phyloP scores from a whole-genome alignment of 2,113 vertebrate species.

The Ivindomyrus marchei region DNA sequence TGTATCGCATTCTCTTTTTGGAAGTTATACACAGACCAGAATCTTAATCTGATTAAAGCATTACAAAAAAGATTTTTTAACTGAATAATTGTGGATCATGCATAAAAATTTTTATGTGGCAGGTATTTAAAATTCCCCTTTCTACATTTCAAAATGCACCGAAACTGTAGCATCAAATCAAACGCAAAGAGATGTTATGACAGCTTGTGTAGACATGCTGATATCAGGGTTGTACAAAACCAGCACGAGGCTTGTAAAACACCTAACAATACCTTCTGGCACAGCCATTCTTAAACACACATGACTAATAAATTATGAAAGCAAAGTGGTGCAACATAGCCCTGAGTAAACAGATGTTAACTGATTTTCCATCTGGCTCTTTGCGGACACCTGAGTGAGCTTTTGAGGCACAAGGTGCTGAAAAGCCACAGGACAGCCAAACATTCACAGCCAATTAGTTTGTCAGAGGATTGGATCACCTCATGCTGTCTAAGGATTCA shows the following conservation, averaged over 20 bases:
- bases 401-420: conserved; percentile 23
- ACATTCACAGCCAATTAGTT: conserved; percentile 29
- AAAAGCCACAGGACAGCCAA: conserved; percentile 3
- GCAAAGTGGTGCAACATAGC: conserved; percentile 28
- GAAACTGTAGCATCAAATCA: neutral
- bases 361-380: conserved; percentile 41
- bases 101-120: neutral
- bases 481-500: conserved; percentile 15
- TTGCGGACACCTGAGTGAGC: conserved; percentile 45
- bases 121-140: neutral
- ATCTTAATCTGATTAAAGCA: neutral
- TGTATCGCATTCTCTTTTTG: neutral
- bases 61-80: neutral
- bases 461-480: conserved; percentile 34
- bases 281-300: conserved; percentile 24
- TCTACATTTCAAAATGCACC: neutral
- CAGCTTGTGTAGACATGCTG: neutral
- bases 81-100: neutral
- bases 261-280: neutral
- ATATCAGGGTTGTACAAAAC: neutral
- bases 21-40: neutral
- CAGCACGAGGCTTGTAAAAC: neutral
- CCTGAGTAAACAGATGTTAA: conserved; percentile 36
- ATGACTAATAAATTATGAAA: conserved; percentile 29
- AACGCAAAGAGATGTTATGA: neutral